Evolutionary conservation across 2,888 invertebrate genomes (phyloP).

Genomic region (Romanomermis culicivorax): DNA sequence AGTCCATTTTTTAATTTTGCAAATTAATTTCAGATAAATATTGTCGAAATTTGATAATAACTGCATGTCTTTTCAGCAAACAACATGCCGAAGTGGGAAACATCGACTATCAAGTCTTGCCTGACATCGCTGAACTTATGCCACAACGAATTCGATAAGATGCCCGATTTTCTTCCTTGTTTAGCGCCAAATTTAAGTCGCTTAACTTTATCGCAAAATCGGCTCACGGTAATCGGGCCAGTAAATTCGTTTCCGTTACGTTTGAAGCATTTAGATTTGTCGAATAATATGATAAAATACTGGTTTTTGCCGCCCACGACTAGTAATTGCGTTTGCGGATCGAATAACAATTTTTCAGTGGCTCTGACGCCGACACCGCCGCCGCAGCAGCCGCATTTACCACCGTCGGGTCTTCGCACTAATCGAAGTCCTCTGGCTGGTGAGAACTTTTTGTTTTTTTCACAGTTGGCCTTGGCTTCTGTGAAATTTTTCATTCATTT

Average conservation of each 20-base stretch:
- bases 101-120: too few relatives aligned
- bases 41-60: too few relatives aligned
- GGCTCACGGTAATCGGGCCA: slow-evolving; percentile 46
- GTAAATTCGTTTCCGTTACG: slow-evolving; percentile 71
- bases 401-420: neutral
- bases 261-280: slow-evolving; percentile 71
- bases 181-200: slow-evolving; percentile 61
- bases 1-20: too few relatives aligned
- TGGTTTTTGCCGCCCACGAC: slow-evolving; percentile 39
- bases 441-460: neutral
- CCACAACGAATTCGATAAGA: slow-evolving; percentile 65
- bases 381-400: neutral
- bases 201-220: slow-evolving; percentile 72
- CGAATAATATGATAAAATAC: slow-evolving; percentile 67
- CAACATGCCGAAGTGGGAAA: too few relatives aligned
- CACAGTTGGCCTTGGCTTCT: neutral
- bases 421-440: neutral
- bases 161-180: slow-evolving; percentile 72
- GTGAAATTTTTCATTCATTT: neutral
- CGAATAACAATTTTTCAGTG: too few relatives aligned
- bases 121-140: slow-evolving; percentile 59
- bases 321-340: neutral
- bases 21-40: too few relatives aligned
- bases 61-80: too few relatives aligned
- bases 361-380: neutral